These are phyloP conservation scores for Acanthis flammea DNA, from an alignment of 2,797 vertebrate species.

Conservation along the genomic window DNA sequence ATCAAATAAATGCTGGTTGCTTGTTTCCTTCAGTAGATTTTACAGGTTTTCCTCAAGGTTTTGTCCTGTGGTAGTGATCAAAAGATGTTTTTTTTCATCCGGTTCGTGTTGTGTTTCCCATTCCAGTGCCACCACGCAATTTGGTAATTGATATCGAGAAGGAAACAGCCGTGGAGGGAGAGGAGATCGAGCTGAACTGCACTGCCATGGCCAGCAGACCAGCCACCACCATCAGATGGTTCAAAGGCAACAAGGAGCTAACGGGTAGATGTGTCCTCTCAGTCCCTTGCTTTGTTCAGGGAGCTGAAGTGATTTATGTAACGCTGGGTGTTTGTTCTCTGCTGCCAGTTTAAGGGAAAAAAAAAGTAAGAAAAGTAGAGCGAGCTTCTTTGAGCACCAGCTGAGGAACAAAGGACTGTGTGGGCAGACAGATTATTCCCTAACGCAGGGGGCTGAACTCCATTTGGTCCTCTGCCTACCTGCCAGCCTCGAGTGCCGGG, in stretches of 20 bases:
- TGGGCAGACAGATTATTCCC: not conserved
- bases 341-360: not conserved
- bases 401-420: not conserved
- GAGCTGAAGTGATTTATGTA: not conserved
- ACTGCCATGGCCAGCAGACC: conserved; percentile 94
- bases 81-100: not conserved
- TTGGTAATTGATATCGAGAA: conserved; percentile 93
- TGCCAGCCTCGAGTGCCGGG: not conserved
- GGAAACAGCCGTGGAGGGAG: conserved; percentile 90
- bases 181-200: conserved; percentile 97
- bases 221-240: conserved; percentile 93
- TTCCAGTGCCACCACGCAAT: conserved; percentile 90
- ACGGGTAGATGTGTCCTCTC: conserved; percentile 76
- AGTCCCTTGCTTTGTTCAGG: not conserved
- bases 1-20: not conserved
- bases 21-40: not conserved
- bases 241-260: conserved; percentile 93
- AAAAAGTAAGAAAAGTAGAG: not conserved
- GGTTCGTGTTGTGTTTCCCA: not conserved
- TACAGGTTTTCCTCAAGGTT: not conserved
- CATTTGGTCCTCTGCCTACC: not conserved
- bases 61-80: not conserved
- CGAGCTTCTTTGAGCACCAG: not conserved
- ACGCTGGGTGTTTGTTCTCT: not conserved
- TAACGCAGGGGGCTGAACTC: not conserved